Percentiles rank a stretch among this genome's conserved stretches.
phyloP scores from a whole-genome alignment of 2,113 vertebrate genomes.

The Bos javanicus region DNA sequence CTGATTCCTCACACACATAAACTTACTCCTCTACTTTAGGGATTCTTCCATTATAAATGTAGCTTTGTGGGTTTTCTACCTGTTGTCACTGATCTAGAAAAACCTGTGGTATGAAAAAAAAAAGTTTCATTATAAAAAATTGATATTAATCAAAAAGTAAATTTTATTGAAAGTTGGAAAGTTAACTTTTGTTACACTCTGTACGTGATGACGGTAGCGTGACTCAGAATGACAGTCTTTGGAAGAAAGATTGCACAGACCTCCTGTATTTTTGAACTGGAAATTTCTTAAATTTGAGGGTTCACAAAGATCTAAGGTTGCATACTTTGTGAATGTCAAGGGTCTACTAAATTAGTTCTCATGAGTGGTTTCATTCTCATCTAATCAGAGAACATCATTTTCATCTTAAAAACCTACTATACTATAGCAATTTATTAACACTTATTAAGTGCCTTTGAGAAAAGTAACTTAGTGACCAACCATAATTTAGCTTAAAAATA shows the following conservation, averaged over 20 bases:
- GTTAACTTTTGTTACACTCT: background rate
- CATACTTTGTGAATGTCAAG: constrained; percentile 23
- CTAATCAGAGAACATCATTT: constrained; percentile 40
- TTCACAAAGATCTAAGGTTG: background rate
- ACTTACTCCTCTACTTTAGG: background rate
- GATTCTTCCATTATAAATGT: background rate
- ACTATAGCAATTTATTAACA: constrained; percentile 19
- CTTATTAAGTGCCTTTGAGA: constrained; percentile 33
- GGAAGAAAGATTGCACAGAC: background rate
- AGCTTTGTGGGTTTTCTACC: background rate
- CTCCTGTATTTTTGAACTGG: background rate
- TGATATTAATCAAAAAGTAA: background rate
- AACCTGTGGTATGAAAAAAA: background rate
- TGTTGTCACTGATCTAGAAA: background rate
- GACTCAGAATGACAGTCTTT: background rate
- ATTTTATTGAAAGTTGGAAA: background rate
- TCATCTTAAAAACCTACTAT: background rate
- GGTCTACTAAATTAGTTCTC: constrained; percentile 34
- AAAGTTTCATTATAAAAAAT: background rate
- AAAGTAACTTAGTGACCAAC: background rate
- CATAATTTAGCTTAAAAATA: constrained; percentile 58
- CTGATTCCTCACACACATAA: background rate
- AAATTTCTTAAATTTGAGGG: constrained; percentile 16
- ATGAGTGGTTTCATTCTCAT: background rate
- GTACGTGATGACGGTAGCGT: background rate